phyloP scores from a whole-genome alignment of 2,888 invertebrate species.

The Chromoteleia sp. region DNA sequence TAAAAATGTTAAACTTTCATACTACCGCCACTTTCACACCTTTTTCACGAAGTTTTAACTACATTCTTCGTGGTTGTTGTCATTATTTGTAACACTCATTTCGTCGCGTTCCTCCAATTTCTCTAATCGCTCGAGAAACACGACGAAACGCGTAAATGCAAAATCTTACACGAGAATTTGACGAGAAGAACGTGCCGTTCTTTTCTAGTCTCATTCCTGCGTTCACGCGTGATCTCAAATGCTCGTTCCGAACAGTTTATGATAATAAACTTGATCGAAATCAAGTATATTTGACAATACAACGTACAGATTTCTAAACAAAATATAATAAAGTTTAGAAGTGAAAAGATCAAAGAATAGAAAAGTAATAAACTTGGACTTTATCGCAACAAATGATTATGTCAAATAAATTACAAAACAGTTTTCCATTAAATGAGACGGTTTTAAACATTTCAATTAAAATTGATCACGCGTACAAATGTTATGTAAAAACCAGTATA shows the following conservation, averaged over 20 bases:
- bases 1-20: slow-evolving; percentile 50
- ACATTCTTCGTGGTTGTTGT: slow-evolving; percentile 47
- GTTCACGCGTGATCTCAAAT: slow-evolving; percentile 21
- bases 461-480: not conserved
- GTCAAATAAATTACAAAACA: too few relatives aligned
- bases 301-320: not conserved
- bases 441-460: not conserved
- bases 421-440: too few relatives aligned
- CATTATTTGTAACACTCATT: slow-evolving; percentile 56
- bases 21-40: slow-evolving; percentile 40
- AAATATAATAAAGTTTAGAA: too few relatives aligned
- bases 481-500: slow-evolving; percentile 27
- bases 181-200: slow-evolving; percentile 8
- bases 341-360: too few relatives aligned
- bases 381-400: too few relatives aligned
- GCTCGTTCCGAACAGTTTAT: slow-evolving; percentile 16
- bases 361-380: too few relatives aligned
- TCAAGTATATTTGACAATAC: slow-evolving; percentile 18
- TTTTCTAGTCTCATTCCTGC: slow-evolving; percentile 26
- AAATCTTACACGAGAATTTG: slow-evolving; percentile 23
- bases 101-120: slow-evolving; percentile 53
- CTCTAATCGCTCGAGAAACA: slow-evolving; percentile 45
- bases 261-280: slow-evolving; percentile 6
- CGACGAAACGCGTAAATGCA: slow-evolving; percentile 28
- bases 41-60: slow-evolving; percentile 56